These are phyloP conservation scores for Hydrolagus affinis DNA, from an alignment of 2,113 vertebrate species.

Conservation along the genomic window DNA sequence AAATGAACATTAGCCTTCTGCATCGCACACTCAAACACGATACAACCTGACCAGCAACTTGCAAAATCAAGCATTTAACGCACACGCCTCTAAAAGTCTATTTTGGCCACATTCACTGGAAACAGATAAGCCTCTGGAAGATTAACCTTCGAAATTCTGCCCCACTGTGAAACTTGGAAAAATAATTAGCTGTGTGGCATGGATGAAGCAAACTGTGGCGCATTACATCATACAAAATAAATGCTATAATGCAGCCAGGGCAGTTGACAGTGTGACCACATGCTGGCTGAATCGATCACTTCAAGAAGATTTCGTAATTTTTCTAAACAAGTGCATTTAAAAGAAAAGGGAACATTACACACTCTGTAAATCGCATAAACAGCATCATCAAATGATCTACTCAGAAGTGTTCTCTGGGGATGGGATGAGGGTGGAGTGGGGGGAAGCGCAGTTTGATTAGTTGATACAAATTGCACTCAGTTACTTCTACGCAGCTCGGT, in stretches of 20 bases:
- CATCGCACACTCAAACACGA: background rate
- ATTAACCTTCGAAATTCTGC: background rate
- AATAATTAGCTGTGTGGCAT: background rate
- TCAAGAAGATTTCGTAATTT: background rate
- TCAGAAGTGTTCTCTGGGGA: background rate
- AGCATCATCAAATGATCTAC: background rate
- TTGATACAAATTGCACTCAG: background rate
- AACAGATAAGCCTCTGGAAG: background rate
- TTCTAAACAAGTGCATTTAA: background rate
- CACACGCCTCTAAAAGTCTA: background rate
- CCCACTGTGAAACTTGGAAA: conserved; percentile 6
- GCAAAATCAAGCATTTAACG: background rate
- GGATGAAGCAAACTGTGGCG: background rate
- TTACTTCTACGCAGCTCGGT: background rate
- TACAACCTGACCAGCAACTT: background rate
- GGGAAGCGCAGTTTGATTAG: background rate
- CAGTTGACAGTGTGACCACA: background rate
- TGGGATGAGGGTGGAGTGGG: background rate
- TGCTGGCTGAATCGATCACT: background rate
- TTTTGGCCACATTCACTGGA: too few species aligned
- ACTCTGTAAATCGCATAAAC: background rate
- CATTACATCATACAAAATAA: background rate
- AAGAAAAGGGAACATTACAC: background rate
- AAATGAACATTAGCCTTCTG: background rate
- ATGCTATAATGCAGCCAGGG: background rate